These are phyloP conservation scores for Noctua pronuba DNA, from an alignment of 2,888 invertebrate species.

Conservation along the genomic window DNA sequence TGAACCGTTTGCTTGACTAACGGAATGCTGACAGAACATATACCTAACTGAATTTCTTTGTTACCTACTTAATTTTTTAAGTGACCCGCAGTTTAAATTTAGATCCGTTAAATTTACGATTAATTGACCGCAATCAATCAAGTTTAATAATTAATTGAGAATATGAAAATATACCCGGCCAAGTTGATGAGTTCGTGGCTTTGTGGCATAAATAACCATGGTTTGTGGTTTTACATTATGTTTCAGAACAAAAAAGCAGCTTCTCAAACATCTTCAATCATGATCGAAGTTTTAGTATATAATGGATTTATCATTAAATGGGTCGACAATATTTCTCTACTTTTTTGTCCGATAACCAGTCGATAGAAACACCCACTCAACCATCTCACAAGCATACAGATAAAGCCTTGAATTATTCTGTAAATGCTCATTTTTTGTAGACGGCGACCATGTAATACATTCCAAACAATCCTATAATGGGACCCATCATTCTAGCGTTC, in stretches of 20 bases:
- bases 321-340: not conserved
- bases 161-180: not conserved
- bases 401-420: conserved; percentile 49
- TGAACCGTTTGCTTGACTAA: conserved; percentile 26
- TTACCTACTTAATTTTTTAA: conserved; percentile 11
- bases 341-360: conserved; percentile 30
- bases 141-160: not conserved
- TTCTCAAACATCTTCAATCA: not conserved
- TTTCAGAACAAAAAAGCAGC: not conserved
- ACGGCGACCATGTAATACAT: conserved; percentile 73
- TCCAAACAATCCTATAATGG: conserved; percentile 65
- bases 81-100: not conserved
- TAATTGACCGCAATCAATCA: conserved; percentile 7
- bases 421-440: conserved; percentile 57
- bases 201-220: not conserved
- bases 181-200: not conserved
- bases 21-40: conserved; percentile 32
- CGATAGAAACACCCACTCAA: conserved; percentile 34
- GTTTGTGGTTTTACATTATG: conserved; percentile 9
- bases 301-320: not conserved
- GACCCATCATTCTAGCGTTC: conserved; percentile 62
- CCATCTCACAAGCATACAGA: conserved; percentile 28
- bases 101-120: conserved; percentile 20
- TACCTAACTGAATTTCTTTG: conserved; percentile 18
- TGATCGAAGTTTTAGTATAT: not conserved